Conservation (phyloP, 2,888 invertebrate species). For the Colostygia pectinataria region DNA sequence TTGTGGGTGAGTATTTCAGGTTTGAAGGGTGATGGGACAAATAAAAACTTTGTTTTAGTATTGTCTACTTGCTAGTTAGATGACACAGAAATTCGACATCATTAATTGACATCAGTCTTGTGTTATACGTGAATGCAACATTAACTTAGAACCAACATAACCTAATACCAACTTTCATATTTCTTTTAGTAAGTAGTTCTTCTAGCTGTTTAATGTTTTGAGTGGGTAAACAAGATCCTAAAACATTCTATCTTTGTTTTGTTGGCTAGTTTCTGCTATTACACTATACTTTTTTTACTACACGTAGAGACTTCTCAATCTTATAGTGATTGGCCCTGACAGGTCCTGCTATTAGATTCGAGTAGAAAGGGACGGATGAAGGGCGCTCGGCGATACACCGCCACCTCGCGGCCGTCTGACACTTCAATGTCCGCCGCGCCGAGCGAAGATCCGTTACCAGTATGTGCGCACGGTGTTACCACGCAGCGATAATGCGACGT, state of each 20-base stretch:
- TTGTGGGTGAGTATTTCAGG: conserved; percentile 31
- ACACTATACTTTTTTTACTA: conserved; percentile 27
- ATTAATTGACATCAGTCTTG: not conserved
- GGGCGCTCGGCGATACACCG: conserved; percentile 71
- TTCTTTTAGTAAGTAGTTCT: conserved; percentile 1
- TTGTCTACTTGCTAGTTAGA: not conserved
- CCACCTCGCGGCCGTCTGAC: conserved; percentile 75
- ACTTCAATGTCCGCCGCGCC: conserved; percentile 77
- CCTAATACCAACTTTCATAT: not conserved
- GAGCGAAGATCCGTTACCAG: conserved; percentile 79
- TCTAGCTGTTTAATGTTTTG: conserved; percentile 4
- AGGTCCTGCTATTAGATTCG: conserved; percentile 81
- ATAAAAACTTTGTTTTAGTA: not conserved
- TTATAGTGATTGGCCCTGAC: conserved; percentile 72
- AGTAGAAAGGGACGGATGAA: conserved; percentile 74
- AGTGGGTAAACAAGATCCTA: not conserved
- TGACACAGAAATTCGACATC: not conserved
- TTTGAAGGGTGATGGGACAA: not conserved
- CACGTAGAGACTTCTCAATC: conserved; percentile 34
- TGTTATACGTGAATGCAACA: conserved; percentile 1
- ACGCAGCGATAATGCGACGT: conserved; percentile 63
- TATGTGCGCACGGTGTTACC: conserved; percentile 70
- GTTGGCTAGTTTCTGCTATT: conserved; percentile 11
- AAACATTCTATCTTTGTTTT: not conserved
- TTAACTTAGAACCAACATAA: not conserved